These are phyloP conservation scores for Caenorhabditis virilis DNA, from an alignment of 2,888 invertebrate species.

Conservation along the genomic window DNA sequence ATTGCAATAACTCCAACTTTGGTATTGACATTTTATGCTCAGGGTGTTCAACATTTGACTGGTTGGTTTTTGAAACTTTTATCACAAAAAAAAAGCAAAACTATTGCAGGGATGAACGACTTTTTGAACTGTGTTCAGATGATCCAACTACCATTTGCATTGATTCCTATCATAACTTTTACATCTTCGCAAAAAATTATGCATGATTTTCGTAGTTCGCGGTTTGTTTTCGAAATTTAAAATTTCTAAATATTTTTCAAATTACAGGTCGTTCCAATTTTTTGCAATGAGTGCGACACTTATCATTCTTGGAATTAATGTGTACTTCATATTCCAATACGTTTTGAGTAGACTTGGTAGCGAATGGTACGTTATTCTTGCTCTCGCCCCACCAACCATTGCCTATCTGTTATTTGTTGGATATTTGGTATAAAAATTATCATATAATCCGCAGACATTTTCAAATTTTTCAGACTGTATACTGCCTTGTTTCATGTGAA, in stretches of 20 bases:
- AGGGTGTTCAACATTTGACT: conserved; percentile 61
- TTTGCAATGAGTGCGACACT: conserved; percentile 77
- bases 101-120: conserved; percentile 78
- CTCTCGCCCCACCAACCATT: conserved; percentile 74
- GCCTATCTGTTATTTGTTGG: conserved; percentile 78
- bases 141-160: conserved; percentile 83
- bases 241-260: not conserved
- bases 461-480: conserved; percentile 38
- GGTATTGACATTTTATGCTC: conserved; percentile 69
- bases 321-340: conserved; percentile 79
- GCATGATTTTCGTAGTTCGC: conserved; percentile 83
- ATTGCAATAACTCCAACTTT: conserved; percentile 79
- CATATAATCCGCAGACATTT: not conserved
- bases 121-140: conserved; percentile 75
- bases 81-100: not conserved
- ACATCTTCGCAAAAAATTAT: conserved; percentile 81
- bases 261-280: conserved; percentile 74
- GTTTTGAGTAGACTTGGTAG: conserved; percentile 69
- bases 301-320: conserved; percentile 80
- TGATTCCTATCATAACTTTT: conserved; percentile 84
- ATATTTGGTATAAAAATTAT: conserved; percentile 74
- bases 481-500: conserved; percentile 47
- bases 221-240: conserved; percentile 70
- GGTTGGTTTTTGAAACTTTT: conserved; percentile 12
- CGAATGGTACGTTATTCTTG: conserved; percentile 71